Base-by-base conservation (phyloP, 2,797 vertebrate species). In the Coreius guichenoti region DNA sequence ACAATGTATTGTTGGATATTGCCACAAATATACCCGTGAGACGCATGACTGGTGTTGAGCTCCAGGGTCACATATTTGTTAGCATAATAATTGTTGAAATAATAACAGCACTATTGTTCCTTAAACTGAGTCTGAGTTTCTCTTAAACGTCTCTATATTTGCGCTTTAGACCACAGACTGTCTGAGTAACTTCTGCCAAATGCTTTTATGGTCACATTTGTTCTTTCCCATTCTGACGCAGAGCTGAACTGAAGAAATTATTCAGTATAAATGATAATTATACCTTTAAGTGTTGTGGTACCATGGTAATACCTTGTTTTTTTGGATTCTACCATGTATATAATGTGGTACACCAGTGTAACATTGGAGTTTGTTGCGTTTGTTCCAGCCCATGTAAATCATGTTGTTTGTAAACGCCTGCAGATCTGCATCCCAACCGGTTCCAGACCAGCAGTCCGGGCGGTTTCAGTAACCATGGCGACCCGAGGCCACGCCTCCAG, bases 401-500 rank as follows among this genome's bases (percentile, higher is more conserved):
- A 54, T 73, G 81, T 43, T 70, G 67, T 79, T 51, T 14, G 21
- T 67, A 14, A 39, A 49, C 45, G 6, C 63, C 23, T n/a, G 29
- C 43, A 54, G 51, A 61, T 56, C 16, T 78, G 31, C 83, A 47
- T 68, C 11, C 19, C 61, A 7, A n/a, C 31, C 21, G 6, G 75
- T 69, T 54, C 67, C 49, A 47, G 39, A 82, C 14, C 21, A 7
- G 21, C 47, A 51, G 69, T 26, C 12, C 76, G 39, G 79, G 39
- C 77, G 49, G 65, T 82, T 29, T 65, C 85, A 26, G 86, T 56
- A 93, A 95, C 91, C 92, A 97, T 97, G 96, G 96, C 96, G 58
- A 97, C 96, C 94, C 96, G 96, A 3, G 96, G 96, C 58, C 95
- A 96, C 3, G 93, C 95, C 8, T 96, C 96, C 0, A 96, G 96